Base-by-base conservation (phyloP, 2,113 vertebrate species). In the Scomber colias region DNA sequence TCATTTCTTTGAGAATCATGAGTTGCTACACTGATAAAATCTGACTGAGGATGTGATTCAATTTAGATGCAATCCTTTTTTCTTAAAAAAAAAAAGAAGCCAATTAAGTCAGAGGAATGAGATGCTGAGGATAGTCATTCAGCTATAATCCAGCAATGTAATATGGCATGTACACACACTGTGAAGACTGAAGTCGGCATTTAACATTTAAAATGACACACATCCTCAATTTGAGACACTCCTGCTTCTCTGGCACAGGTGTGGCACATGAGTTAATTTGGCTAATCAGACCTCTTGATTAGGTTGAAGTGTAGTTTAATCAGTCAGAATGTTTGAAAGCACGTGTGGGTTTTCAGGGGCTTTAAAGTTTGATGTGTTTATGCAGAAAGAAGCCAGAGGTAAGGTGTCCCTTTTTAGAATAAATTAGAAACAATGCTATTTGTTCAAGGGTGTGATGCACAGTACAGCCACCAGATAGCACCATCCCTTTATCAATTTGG, bases 381-480 rank as follows among this genome's bases (percentile, higher is more conserved):
- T 7, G 6, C 35, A 40, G 35, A 40, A 7, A 40, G 6, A 40
- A 3, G 15, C 59, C 15, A 27, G 5, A 46, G 3, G 19, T 46
- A 5, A 16, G 9, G 2, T 5, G 21, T 5, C 12, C 11, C 19
- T 54, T 21, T 71, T 3, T 2, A 10, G 11, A 16, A 17, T 11
- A 15, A 31, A 49, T 44, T 14, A 17, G 49, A 62, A 50, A 16
- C 15, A 8, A 24, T 2, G 40, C 17, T 49, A 45, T 27, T 49
- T n/a, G 13, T 40, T 30, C 4, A 48, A 49, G 12, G 19, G 11
- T 87, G 85, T 76, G 12, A 76, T 85, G 57, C 79, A 71, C 54
- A 24, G 3, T 30, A 3, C 3, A 8, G n/a, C 88, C 91, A 87
- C 73, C 71, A 92, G 91, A 87, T 79, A 15, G 85, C 85, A 72